Percentiles rank a stretch among this genome's conserved stretches.
These are phyloP conservation scores for Magallana ariakensis DNA, from an alignment of 1,140 invertebrate species.

Conservation along the genomic window DNA sequence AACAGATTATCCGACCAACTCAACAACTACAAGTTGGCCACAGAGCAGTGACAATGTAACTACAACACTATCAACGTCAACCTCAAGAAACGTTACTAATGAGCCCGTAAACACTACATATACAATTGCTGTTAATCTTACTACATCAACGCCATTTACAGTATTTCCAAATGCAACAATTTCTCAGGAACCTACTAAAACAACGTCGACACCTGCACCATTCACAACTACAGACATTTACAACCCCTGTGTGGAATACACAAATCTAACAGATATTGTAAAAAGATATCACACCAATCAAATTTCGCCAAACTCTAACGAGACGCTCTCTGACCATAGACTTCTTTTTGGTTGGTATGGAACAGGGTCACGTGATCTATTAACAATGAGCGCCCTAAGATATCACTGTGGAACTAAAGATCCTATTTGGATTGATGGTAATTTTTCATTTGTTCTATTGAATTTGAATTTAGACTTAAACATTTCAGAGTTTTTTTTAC, in stretches of 20 bases:
- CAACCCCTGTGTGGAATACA: not conserved
- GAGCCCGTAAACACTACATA: no score
- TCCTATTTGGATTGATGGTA: slow-evolving; percentile 16
- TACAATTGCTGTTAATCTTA: no score
- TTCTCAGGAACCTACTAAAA: no score
- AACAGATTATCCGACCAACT: no score
- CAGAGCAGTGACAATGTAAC: no score
- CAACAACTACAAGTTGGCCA: no score
- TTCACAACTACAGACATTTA: not conserved
- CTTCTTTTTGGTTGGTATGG: not conserved
- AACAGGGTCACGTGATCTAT: not conserved
- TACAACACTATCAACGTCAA: no score
- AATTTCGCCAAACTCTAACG: not conserved
- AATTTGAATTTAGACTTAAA: no score
- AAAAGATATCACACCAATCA: slow-evolving; percentile 7
- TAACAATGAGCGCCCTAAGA: not conserved
- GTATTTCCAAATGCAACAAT: no score
- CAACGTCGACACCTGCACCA: not conserved
- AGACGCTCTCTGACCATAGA: not conserved
- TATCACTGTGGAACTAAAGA: not conserved
- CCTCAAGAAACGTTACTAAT: no score
- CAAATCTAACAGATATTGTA: not conserved
- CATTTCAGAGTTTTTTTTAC: no score
- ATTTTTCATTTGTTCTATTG: not conserved
- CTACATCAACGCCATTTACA: no score